Evolutionary conservation across 2,797 vertebrate species (phyloP).

Genomic region (Anguilla megastoma): DNA sequence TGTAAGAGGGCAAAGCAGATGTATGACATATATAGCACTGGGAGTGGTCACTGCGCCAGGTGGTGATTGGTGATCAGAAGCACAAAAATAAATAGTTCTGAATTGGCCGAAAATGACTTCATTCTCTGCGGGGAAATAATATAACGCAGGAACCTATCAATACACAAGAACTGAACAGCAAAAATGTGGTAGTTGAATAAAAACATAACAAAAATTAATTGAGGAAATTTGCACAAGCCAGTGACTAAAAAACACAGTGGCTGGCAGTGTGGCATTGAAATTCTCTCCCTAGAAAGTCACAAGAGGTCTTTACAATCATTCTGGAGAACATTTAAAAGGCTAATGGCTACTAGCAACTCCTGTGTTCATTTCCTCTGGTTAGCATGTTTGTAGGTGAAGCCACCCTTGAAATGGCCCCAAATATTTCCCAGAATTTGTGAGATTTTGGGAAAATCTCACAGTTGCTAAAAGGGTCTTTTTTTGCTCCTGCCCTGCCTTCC

Average conservation of each 20-base stretch:
- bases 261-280: not conserved
- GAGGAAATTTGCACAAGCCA: not conserved
- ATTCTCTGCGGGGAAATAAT: not conserved
- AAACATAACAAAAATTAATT: not conserved
- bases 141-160: not conserved
- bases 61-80: not conserved
- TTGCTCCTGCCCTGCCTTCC: not conserved
- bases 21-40: not conserved
- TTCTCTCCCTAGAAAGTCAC: not conserved
- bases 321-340: not conserved
- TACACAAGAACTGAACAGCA: not conserved
- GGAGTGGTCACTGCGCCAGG: not conserved
- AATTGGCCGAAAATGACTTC: not conserved
- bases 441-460: not conserved
- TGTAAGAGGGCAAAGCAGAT: not conserved
- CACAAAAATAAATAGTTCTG: not conserved
- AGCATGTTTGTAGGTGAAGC: not conserved
- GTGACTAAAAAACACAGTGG: not conserved
- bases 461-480: not conserved
- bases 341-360: not conserved
- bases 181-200: not conserved
- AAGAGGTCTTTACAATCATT: not conserved
- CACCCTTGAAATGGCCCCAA: not conserved
- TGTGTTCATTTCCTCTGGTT: not conserved
- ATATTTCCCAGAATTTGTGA: not conserved